phyloP scores from a whole-genome alignment of 1,140 invertebrate species.

The Elymnias hypermnestra region DNA sequence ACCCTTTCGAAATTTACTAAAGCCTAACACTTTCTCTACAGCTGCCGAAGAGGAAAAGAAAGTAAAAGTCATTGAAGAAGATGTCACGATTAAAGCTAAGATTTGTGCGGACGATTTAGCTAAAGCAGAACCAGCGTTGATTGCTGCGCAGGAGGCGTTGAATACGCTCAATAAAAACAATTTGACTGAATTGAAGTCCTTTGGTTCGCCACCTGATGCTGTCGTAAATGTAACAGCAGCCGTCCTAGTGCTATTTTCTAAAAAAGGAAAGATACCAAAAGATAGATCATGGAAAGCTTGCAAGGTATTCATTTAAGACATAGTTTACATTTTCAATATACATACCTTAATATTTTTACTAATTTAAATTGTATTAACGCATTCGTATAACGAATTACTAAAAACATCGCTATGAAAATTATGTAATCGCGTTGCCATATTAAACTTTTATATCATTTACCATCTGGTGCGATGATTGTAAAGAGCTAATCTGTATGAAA shows the following conservation, averaged over 20 bases:
- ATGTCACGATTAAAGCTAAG: slow-evolving; percentile 89
- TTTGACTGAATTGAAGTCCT: slow-evolving; percentile 95
- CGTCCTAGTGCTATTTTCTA: slow-evolving; percentile 90
- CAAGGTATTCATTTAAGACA: too few relatives aligned
- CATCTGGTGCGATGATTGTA: too few relatives aligned
- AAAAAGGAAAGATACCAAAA: slow-evolving; percentile 92
- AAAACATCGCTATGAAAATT: too few relatives aligned
- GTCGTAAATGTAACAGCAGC: slow-evolving; percentile 92
- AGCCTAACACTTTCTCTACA: slow-evolving; percentile 26
- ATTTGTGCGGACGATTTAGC: slow-evolving; percentile 93
- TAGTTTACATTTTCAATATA: too few relatives aligned
- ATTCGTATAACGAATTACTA: too few relatives aligned
- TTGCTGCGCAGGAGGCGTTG: slow-evolving; percentile 92
- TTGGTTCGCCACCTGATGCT: slow-evolving; percentile 88
- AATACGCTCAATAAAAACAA: slow-evolving; percentile 96
- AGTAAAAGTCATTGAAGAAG: slow-evolving; percentile 91
- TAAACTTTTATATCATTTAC: too few relatives aligned
- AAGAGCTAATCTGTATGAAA: too few relatives aligned
- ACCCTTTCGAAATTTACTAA: too few relatives aligned
- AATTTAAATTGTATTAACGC: too few relatives aligned
- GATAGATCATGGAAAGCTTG: slow-evolving; percentile 95
- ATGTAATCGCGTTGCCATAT: too few relatives aligned
- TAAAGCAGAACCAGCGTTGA: slow-evolving; percentile 92
- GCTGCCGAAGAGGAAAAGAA: slow-evolving; percentile 91
- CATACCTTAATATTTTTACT: too few relatives aligned